Evolutionary conservation across 2,113 vertebrate genomes (phyloP).

Genomic region (Myotis davidii): DNA sequence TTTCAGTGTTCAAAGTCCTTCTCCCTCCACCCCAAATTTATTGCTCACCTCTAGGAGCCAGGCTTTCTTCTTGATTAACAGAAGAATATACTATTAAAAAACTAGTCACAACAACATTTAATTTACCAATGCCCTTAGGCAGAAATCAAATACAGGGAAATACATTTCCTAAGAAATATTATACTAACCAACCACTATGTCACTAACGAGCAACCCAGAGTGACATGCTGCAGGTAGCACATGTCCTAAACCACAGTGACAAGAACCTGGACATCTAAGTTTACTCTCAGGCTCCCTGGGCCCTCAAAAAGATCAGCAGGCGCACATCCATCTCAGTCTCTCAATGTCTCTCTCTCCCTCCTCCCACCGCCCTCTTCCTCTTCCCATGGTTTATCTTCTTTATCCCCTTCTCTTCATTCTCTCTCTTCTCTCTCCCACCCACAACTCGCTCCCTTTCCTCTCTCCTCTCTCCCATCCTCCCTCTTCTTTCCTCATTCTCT

Average conservation of each 20-base stretch:
- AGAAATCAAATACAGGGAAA: not conserved
- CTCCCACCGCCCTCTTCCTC: too few species aligned
- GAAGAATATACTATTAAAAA: not conserved
- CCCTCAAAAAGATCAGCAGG: not conserved
- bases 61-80: not conserved
- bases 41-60: not conserved
- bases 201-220: not conserved
- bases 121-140: not conserved
- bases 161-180: not conserved
- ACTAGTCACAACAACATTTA: not conserved
- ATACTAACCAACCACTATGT: not conserved
- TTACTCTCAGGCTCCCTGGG: not conserved
- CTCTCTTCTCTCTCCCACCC: not conserved
- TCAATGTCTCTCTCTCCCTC: too few species aligned
- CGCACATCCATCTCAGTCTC: not conserved
- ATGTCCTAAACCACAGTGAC: not conserved
- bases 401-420: too few species aligned
- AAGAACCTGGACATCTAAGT: not conserved
- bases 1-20: not conserved
- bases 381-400: too few species aligned
- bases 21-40: not conserved
- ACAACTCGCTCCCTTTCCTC: too few species aligned
- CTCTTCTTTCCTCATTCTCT: too few species aligned
- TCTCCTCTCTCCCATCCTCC: too few species aligned
- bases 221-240: not conserved